Evolutionary conservation across 2,888 invertebrate genomes (phyloP), one percentile per base, ranked within the genome.

Genomic region (Trissolcus japonicus): DNA sequence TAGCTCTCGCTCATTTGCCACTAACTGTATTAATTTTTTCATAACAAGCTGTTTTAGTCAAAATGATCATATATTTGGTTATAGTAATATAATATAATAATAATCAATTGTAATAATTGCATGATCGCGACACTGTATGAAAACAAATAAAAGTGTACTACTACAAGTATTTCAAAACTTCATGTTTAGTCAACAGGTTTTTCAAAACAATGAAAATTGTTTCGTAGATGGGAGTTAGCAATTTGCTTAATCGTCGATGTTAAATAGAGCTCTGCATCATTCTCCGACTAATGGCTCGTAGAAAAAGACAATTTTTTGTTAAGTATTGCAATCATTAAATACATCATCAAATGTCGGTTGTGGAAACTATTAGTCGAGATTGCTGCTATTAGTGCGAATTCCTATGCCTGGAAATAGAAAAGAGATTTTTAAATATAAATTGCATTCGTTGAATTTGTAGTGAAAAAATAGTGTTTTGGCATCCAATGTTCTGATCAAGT

Each of bases 251-350:
- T 67, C 74, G 62, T 17, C 57, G 35, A 51, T 62, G 60, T 74
- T 74, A 67, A 53, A 60, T 57, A 62, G 51, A 67, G 43, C 66
- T 35, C 35, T 67, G 55, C 41, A 53, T 62, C 63, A 59, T 72
- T 35, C 46, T 11, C n/a, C 55, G 56, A 57, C 53, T 74, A 74
- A 74, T 74, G 67, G 67, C 57, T 60, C 51, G 74, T 67, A 67
- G 50, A 73, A 16, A 14, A 16, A 46, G 46, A 46, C 1, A 40
- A 55, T 66, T 48, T 60, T 35, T 61, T 48, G 74, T 62, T 41
- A 61, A 66, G 56, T 73, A 61, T 73, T 51, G 51, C 61, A 73
- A 67, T 67, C 66, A 67, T 73, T 73, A 61, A 73, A 66, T 73
- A 73, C 73, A 43, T 73, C 66, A 67, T 73, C 63, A 66, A 66